phyloP scores from a whole-genome alignment of 2,797 vertebrate species.

The Rhinophrynus dorsalis region DNA sequence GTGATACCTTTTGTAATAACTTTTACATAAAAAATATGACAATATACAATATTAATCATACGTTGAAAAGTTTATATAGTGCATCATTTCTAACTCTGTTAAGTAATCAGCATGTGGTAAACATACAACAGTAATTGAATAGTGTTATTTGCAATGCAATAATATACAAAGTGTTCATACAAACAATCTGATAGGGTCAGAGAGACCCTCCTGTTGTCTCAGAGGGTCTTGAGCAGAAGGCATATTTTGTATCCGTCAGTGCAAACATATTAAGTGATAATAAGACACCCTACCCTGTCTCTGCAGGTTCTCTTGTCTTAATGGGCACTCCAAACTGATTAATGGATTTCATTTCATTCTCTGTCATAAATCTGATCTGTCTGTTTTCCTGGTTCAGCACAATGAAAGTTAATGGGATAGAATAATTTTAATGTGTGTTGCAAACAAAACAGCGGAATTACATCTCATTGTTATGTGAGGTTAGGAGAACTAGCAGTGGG shows the following conservation, averaged over 20 bases:
- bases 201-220: slow-evolving; percentile 17
- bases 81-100: slow-evolving; percentile 19
- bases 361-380: slow-evolving; percentile 45
- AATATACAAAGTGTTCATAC: neutral
- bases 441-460: slow-evolving; percentile 17
- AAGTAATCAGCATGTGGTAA: slow-evolving; percentile 5
- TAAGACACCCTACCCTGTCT: slow-evolving; percentile 6
- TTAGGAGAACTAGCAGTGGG: no score
- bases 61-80: slow-evolving; percentile 18
- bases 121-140: slow-evolving; percentile 11
- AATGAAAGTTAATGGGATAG: slow-evolving; percentile 32
- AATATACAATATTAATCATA: slow-evolving; percentile 37
- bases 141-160: neutral
- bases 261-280: slow-evolving; percentile 51
- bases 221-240: neutral
- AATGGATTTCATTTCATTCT: slow-evolving; percentile 40
- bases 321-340: slow-evolving; percentile 48
- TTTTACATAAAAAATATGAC: neutral
- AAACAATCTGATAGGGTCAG: neutral
- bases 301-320: slow-evolving; percentile 42
- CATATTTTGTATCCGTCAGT: slow-evolving; percentile 22
- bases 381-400: slow-evolving; percentile 30
- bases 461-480: neutral
- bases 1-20: slow-evolving; percentile 5
- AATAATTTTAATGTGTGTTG: slow-evolving; percentile 14